Percentiles rank a stretch among this genome's conserved stretches.
These are phyloP conservation scores for Leontocebus nigricollis DNA, from an alignment of 2,797 vertebrate genomes.

Conservation along the genomic window DNA sequence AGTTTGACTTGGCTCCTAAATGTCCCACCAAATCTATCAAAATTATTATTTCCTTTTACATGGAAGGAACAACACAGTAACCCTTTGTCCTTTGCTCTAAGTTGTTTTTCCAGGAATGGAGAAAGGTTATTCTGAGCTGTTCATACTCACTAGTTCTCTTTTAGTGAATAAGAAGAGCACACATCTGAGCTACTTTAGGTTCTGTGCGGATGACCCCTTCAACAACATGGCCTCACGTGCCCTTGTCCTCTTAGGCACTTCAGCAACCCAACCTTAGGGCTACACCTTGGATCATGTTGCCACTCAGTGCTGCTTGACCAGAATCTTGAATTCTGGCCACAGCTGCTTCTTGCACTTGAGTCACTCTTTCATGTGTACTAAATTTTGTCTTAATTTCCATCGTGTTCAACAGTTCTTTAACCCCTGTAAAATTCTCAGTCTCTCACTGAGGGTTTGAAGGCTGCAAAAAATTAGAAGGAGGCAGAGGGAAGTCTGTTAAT, in stretches of 20 bases:
- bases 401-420: neutral
- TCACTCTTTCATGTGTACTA: neutral
- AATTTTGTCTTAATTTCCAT: neutral
- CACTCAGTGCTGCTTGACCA: neutral
- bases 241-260: neutral
- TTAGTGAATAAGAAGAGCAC: neutral
- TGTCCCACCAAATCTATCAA: slow-evolving; percentile 75
- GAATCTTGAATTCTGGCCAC: neutral
- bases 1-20: slow-evolving; percentile 75
- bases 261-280: neutral
- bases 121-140: slow-evolving; percentile 42
- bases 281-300: neutral
- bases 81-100: slow-evolving; percentile 69
- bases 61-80: slow-evolving; percentile 54
- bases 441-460: neutral
- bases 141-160: neutral
- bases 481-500: neutral
- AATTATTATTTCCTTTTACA: slow-evolving; percentile 73
- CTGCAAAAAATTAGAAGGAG: neutral
- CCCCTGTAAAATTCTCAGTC: neutral
- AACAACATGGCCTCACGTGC: neutral
- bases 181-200: neutral
- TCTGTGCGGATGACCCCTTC: neutral
- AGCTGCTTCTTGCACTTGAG: neutral
- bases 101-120: slow-evolving; percentile 56